These are phyloP conservation scores for Eremobia ochroleuca DNA, from an alignment of 2,888 invertebrate species.

Conservation along the genomic window DNA sequence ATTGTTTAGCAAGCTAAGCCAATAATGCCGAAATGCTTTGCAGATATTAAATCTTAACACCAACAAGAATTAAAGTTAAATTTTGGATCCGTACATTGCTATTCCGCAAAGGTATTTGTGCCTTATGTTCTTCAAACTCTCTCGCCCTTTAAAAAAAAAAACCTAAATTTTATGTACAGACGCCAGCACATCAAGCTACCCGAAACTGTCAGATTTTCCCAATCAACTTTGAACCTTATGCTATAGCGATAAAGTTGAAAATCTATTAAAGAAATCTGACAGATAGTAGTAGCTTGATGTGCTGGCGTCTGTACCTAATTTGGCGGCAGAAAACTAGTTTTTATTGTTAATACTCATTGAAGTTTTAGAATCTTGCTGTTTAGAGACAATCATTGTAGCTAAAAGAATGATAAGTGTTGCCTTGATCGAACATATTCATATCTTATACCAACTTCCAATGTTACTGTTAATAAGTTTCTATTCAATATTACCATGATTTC, in stretches of 20 bases:
- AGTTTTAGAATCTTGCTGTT: slow-evolving; percentile 31
- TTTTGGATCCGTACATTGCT: not conserved
- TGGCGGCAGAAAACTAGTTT: not conserved
- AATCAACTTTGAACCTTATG: no score
- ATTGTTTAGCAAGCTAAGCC: not conserved
- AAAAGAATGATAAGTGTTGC: slow-evolving; percentile 52
- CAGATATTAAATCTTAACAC: not conserved
- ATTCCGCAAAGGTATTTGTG: not conserved
- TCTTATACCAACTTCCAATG: slow-evolving; percentile 30
- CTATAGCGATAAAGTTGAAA: no score
- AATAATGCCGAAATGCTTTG: not conserved
- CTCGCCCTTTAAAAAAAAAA: slow-evolving; percentile 4
- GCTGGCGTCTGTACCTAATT: not conserved
- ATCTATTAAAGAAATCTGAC: no score
- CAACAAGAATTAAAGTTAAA: not conserved
- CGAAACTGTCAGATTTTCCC: no score
- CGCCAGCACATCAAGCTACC: no score
- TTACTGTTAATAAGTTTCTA: slow-evolving; percentile 1
- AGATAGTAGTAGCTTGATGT: no score
- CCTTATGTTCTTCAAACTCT: not conserved
- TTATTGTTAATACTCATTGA: slow-evolving; percentile 10
- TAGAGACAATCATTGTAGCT: slow-evolving; percentile 30
- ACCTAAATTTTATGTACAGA: no score
- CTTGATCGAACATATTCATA: slow-evolving; percentile 58
- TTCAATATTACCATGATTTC: not conserved